Evolutionary conservation across 2,113 vertebrate genomes (phyloP), one percentile per base, ranked within the genome.

Genomic region (Penelope pileata): DNA sequence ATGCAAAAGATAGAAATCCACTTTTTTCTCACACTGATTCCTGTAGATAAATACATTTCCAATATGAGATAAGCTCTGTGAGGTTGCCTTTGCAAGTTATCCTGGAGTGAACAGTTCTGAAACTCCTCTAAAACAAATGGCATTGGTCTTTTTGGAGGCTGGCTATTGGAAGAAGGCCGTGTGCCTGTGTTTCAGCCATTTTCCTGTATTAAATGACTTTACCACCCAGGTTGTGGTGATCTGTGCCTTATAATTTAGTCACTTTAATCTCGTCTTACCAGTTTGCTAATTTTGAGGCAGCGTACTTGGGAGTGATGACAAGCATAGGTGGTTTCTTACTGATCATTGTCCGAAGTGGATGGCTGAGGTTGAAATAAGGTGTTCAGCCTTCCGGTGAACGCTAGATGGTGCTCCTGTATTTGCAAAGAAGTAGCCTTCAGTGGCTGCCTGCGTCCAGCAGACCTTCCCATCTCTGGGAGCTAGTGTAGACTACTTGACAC

Each of bases 371-470:
- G 79, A 63, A 60, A 45, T 74, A 6, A 12, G 30, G 12, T 48
- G 86, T 50, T 73, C 59, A 66, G 15, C 19, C 59, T 51, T 29
- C 11, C 21, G 54, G 1, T 83, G 94, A 88, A 92, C 98, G 84
- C 67, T 64, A 98, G 98, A 64, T 95, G 98, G 98, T 94, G 63
- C 96, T 84, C 83, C 11, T 88, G 69, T 26, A 66, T 29, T 88
- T 66, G 47, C 10, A 60, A 42, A 34, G 34, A 59, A 18, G 10
- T 1, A 6, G 5, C 19, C 76, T 50, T 66, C 56, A 51, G 19
- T 78, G 40, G 15, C 32, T 63, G 51, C 74, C 23, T 60, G 29
- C 17, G 43, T 43, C 30, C 43, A 51, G 34, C 29, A 75, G 85
- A 90, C 10, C 1, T 67, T 29, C 4, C 1, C 26, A 40, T 69